phyloP scores from a whole-genome alignment of 2,888 invertebrate species.

The Biston stratarius region DNA sequence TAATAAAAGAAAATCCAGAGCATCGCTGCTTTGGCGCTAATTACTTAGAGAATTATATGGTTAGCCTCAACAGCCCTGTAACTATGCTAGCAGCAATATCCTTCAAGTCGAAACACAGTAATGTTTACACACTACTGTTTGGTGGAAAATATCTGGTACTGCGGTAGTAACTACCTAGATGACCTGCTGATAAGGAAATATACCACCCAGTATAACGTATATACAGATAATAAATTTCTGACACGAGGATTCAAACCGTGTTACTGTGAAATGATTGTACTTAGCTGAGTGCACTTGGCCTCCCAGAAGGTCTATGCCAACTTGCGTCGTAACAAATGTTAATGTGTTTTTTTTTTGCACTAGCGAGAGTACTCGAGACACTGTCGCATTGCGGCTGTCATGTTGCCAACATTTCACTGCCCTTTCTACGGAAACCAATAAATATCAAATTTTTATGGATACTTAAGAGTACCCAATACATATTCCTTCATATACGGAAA shows the following conservation, averaged over 20 bases:
- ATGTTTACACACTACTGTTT: too few species aligned
- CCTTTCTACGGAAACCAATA: constrained; percentile 20
- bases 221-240: neutral
- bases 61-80: too few species aligned
- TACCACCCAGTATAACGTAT: too few species aligned
- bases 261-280: constrained; percentile 9
- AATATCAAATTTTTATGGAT: constrained; percentile 31
- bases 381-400: constrained; percentile 36
- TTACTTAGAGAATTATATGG: too few species aligned
- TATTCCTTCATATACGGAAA: constrained; percentile 23
- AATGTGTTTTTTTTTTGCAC: constrained; percentile 20
- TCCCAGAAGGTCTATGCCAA: constrained; percentile 6
- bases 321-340: constrained; percentile 19
- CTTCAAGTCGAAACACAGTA: too few species aligned
- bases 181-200: too few species aligned
- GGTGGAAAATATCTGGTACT: too few species aligned
- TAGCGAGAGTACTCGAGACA: constrained; percentile 6
- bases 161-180: too few species aligned
- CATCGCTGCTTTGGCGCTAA: too few species aligned
- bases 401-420: constrained; percentile 26
- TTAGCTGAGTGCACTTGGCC: constrained; percentile 15
- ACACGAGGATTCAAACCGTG: neutral
- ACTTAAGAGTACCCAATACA: constrained; percentile 19
- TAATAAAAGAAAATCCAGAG: too few species aligned
- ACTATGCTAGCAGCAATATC: too few species aligned